Percentiles rank a stretch among this genome's conserved stretches.
Conservation (phyloP, 2,888 invertebrate genomes). For the Ormyrus rosae region DNA sequence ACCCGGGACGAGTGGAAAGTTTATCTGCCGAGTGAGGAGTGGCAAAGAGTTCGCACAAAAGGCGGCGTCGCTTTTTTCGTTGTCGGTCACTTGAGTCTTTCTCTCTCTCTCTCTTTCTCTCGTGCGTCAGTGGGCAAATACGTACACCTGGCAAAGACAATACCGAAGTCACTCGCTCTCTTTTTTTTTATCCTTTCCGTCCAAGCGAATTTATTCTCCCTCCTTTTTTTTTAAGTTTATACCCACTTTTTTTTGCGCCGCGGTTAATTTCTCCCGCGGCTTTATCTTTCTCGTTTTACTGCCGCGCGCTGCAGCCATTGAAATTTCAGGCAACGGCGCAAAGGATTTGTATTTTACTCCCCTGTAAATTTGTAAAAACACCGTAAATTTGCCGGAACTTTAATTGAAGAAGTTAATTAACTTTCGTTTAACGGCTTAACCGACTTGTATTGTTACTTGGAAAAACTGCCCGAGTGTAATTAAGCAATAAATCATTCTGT, state of each 20-base stretch:
- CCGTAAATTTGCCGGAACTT: too few relatives aligned
- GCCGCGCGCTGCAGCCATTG: neutral
- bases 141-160: conserved; percentile 30
- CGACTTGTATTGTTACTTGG: too few relatives aligned
- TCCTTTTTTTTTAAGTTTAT: neutral
- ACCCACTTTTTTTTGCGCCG: neutral
- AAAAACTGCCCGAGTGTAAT: too few relatives aligned
- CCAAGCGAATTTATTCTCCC: neutral
- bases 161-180: conserved; percentile 19
- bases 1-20: conserved; percentile 17
- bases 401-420: too few relatives aligned
- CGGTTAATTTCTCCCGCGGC: neutral
- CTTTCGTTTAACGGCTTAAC: too few relatives aligned
- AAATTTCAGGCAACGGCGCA: neutral
- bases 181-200: conserved; percentile 2
- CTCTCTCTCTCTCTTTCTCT: conserved; percentile 19
- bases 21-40: conserved; percentile 37
- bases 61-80: conserved; percentile 13
- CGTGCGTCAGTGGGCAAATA: conserved; percentile 40
- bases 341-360: too few relatives aligned
- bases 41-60: conserved; percentile 32
- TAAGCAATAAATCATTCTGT: too few relatives aligned
- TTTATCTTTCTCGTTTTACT: conserved; percentile 4
- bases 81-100: conserved; percentile 24
- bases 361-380: too few relatives aligned